Conservation (phyloP, 2,113 vertebrate genomes). For the Poecilia latipinna region DNA sequence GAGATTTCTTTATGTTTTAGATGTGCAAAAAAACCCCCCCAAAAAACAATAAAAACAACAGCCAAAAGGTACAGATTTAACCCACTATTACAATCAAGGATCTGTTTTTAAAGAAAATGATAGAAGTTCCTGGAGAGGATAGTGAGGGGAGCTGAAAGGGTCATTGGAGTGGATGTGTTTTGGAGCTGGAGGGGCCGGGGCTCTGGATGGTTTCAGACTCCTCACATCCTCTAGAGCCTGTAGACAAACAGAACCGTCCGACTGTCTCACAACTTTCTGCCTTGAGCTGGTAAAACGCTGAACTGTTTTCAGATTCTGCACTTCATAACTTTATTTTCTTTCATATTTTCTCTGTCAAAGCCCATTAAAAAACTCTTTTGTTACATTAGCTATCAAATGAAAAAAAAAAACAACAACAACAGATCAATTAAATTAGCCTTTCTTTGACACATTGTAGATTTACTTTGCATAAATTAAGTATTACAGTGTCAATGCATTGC, state of each 20-base stretch:
- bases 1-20: not conserved
- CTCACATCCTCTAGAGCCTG: too few species aligned
- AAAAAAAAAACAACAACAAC: not conserved
- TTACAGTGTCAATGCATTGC: not conserved
- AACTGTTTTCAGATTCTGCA: not conserved
- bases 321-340: not conserved
- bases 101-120: slow-evolving; percentile 4
- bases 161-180: too few species aligned
- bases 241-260: too few species aligned
- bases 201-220: too few species aligned
- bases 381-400: not conserved
- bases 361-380: not conserved
- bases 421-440: not conserved
- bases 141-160: too few species aligned
- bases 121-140: too few species aligned
- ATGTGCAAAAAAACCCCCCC: not conserved
- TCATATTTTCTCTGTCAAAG: not conserved
- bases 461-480: not conserved
- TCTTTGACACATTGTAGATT: not conserved
- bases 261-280: not conserved
- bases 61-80: not conserved
- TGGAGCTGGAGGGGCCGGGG: too few species aligned
- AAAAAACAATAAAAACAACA: not conserved
- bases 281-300: not conserved
- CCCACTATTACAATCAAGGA: slow-evolving; percentile 1